Evolutionary conservation across 2,888 invertebrate genomes (phyloP).

Genomic region (Oligia latruncula): DNA sequence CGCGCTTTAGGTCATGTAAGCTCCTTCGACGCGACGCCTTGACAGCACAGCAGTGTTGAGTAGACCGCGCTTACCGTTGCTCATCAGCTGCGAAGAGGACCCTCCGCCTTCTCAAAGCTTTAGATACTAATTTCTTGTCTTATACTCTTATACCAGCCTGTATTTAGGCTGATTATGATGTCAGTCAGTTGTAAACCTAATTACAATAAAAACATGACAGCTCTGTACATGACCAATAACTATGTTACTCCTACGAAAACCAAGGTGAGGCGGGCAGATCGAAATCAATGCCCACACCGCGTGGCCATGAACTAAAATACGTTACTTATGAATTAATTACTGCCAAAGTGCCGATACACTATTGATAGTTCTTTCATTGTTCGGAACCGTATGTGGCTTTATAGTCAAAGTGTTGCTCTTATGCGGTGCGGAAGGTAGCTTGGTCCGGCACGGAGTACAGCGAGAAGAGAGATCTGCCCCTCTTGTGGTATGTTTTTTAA

Average conservation of each 20-base stretch:
- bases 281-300: constrained; percentile 61
- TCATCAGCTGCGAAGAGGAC: neutral
- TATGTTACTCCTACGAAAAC: constrained; percentile 58
- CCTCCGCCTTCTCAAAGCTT: neutral
- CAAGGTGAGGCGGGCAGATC: constrained; percentile 63
- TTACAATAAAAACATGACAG: constrained; percentile 51
- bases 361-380: constrained; percentile 54
- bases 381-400: constrained; percentile 6
- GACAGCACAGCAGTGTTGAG: no score
- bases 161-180: constrained; percentile 3
- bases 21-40: no score
- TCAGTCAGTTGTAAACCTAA: neutral
- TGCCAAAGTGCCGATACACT: constrained; percentile 45
- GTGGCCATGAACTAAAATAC: constrained; percentile 62
- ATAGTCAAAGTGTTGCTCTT: constrained; percentile 11
- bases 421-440: neutral
- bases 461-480: neutral
- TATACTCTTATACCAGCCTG: neutral
- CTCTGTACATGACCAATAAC: constrained; percentile 44
- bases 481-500: neutral
- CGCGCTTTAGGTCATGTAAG: no score
- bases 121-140: neutral
- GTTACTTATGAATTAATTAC: constrained; percentile 62
- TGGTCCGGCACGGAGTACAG: neutral
- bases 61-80: no score